phyloP scores from a whole-genome alignment of 2,797 vertebrate species.

The Avahi laniger region DNA sequence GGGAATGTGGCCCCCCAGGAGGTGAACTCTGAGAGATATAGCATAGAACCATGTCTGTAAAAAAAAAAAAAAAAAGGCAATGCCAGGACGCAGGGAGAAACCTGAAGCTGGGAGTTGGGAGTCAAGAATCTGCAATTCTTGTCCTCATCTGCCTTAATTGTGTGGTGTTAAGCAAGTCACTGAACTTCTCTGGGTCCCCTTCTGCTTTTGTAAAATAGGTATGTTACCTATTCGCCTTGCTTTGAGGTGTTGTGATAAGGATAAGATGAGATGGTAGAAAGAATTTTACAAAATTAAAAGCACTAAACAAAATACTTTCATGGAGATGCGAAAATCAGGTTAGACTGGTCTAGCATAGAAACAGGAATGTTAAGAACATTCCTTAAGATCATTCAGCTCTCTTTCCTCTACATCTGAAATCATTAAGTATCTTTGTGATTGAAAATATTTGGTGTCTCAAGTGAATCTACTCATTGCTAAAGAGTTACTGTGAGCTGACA shows the following conservation, averaged over 20 bases:
- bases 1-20: not conserved
- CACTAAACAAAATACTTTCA: not conserved
- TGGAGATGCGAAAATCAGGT: not conserved
- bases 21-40: not conserved
- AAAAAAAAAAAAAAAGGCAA: not conserved
- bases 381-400: slow-evolving; percentile 1
- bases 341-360: not conserved
- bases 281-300: slow-evolving; percentile 11
- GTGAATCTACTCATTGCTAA: not conserved
- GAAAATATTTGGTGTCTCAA: slow-evolving; percentile 22
- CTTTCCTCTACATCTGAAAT: slow-evolving; percentile 40
- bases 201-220: slow-evolving; percentile 31
- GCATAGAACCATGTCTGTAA: not conserved
- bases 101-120: not conserved
- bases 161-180: not conserved
- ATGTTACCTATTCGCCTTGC: not conserved
- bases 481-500: not conserved
- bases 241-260: not conserved
- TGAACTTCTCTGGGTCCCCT: not conserved
- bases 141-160: not conserved
- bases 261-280: not conserved
- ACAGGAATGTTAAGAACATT: slow-evolving; percentile 27
- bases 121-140: not conserved
- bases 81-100: not conserved
- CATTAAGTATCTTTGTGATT: slow-evolving; percentile 19